Evolutionary conservation across 2,888 invertebrate genomes (phyloP).

Genomic region (Xestia xanthographa): DNA sequence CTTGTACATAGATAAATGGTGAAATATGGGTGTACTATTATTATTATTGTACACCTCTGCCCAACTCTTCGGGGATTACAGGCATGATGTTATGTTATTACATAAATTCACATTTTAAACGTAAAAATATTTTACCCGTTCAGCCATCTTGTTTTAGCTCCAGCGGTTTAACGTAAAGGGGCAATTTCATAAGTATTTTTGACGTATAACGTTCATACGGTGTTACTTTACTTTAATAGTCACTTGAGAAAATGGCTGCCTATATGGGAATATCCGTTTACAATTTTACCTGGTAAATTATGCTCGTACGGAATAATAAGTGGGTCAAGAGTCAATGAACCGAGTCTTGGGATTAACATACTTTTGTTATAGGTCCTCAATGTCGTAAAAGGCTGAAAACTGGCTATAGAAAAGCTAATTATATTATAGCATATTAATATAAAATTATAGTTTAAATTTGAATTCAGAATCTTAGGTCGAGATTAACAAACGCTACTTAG

Average conservation of each 20-base stretch:
- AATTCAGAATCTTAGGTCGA: not conserved
- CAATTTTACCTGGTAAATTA: slow-evolving; percentile 42
- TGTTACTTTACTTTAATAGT: slow-evolving; percentile 54
- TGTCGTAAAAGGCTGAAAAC: not conserved
- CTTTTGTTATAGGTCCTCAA: not conserved
- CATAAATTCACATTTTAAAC: slow-evolving; percentile 30
- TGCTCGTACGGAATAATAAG: slow-evolving; percentile 4
- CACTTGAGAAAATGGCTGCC: slow-evolving; percentile 52
- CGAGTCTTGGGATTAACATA: not conserved
- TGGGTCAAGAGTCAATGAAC: slow-evolving; percentile 10
- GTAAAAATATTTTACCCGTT: slow-evolving; percentile 30
- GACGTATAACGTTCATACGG: slow-evolving; percentile 42
- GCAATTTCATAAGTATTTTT: slow-evolving; percentile 63
- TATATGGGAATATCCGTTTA: slow-evolving; percentile 45
- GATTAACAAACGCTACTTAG: not conserved
- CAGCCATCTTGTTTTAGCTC: slow-evolving; percentile 34
- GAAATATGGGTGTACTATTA: too few species aligned
- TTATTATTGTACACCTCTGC: too few species aligned
- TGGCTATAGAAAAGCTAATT: not conserved
- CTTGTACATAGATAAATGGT: too few species aligned
- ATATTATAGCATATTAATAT: too few species aligned
- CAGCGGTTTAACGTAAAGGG: slow-evolving; percentile 34
- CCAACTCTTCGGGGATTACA: too few species aligned
- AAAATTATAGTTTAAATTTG: not conserved
- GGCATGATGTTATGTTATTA: not conserved